A percentile compares a stretch with the other conserved stretches of the same genome.
Conservation (phyloP, 1,140 invertebrate species). For the Drosophila lowei region DNA sequence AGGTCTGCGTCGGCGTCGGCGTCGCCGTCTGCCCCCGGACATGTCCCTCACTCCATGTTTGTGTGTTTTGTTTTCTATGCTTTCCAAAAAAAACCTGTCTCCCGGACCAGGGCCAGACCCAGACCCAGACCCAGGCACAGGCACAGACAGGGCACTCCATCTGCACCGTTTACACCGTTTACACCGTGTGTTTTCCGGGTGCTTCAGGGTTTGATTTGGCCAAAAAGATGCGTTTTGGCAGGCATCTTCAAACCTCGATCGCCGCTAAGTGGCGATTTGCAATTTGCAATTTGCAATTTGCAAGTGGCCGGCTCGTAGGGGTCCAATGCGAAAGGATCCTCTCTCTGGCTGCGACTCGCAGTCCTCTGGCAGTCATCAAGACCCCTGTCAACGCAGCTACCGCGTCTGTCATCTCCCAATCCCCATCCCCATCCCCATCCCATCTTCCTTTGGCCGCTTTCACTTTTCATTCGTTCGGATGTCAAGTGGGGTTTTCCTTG, state of each 20-base stretch:
- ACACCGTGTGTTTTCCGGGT: slow-evolving; percentile 60
- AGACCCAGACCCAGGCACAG: no score
- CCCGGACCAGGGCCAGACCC: no score
- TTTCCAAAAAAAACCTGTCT: slow-evolving; percentile 15
- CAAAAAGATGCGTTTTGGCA: slow-evolving; percentile 26
- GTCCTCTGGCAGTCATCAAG: slow-evolving; percentile 13
- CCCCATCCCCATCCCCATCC: background rate
- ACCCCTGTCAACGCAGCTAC: slow-evolving; percentile 50
- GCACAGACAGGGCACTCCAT: slow-evolving; percentile 40
- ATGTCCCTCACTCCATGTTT: slow-evolving; percentile 6
- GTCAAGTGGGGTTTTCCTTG: slow-evolving; percentile 76
- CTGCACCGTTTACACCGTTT: slow-evolving; percentile 8
- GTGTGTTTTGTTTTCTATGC: slow-evolving; percentile 29
- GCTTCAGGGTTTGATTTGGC: slow-evolving; percentile 58
- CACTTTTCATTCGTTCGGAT: slow-evolving; percentile 56
- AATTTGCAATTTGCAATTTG: slow-evolving; percentile 33
- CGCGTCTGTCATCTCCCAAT: slow-evolving; percentile 40
- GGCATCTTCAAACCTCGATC: slow-evolving; percentile 28
- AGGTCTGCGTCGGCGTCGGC: background rate
- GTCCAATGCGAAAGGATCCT: slow-evolving; percentile 1
- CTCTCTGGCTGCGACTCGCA: background rate
- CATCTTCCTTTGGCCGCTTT: slow-evolving; percentile 53
- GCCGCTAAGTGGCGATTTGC: slow-evolving; percentile 51
- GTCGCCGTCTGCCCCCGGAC: no score
- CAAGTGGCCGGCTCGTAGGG: slow-evolving; percentile 31